Evolutionary conservation across 1,140 invertebrate genomes (phyloP).

Genomic region (Bicyclus anynana): DNA sequence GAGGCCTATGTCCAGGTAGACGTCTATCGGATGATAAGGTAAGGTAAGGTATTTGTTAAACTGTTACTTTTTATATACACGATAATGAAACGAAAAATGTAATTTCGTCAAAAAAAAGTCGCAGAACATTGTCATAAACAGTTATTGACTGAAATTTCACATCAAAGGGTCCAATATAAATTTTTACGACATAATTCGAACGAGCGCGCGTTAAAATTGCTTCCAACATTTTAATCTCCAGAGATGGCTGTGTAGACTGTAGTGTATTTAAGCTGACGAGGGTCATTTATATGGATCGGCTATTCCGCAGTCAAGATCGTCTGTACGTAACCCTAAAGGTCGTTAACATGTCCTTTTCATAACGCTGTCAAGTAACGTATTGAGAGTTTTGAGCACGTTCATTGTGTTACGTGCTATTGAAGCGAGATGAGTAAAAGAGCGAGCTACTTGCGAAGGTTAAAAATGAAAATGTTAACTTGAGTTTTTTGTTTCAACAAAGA

Average conservation of each 20-base stretch:
- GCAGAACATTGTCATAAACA: background rate
- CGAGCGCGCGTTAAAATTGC: background rate
- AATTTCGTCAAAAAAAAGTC: background rate
- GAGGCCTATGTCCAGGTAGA: no score
- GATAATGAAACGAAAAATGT: background rate
- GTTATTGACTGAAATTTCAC: background rate
- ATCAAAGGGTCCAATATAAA: background rate
- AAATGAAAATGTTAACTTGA: no score
- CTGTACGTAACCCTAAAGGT: background rate
- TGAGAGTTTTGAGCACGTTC: background rate
- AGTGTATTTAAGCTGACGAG: background rate
- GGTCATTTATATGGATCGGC: background rate
- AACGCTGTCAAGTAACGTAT: background rate
- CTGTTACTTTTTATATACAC: no score
- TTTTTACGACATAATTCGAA: background rate
- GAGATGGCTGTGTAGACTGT: background rate
- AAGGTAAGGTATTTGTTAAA: no score
- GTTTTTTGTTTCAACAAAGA: no score
- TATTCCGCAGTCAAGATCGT: background rate
- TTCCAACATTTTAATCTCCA: slow-evolving; percentile 1
- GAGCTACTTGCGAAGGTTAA: no score
- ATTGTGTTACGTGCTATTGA: background rate
- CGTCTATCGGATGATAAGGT: no score
- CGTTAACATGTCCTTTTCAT: slow-evolving; percentile 1
- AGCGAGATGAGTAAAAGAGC: background rate